Evolutionary conservation across 2,888 invertebrate genomes (phyloP).

Genomic region (Smittia aterrima): DNA sequence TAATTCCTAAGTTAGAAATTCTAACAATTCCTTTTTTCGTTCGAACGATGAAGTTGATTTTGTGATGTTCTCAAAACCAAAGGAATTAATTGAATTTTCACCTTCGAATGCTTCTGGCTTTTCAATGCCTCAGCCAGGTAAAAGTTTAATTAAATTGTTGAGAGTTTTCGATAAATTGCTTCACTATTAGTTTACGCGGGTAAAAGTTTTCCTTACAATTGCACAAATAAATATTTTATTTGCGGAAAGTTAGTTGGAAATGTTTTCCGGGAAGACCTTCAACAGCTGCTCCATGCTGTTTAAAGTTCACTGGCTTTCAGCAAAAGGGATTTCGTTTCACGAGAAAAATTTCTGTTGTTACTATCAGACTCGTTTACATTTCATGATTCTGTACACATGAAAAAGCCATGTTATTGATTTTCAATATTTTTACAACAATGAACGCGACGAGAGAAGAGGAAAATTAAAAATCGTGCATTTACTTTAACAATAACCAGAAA

Average conservation of each 20-base stretch:
- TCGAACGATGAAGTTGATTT: background rate
- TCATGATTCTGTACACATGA: conserved; percentile 11
- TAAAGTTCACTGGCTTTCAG: too few relatives aligned
- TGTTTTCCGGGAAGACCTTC: too few relatives aligned
- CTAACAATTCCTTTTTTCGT: background rate
- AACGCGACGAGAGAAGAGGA: background rate
- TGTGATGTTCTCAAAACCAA: background rate
- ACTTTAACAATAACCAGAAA: conserved; percentile 10
- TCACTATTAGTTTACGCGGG: too few relatives aligned
- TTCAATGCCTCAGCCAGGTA: background rate
- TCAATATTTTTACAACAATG: conserved; percentile 19
- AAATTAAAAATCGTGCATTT: conserved; percentile 6
- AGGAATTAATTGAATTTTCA: background rate
- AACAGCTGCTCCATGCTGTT: too few relatives aligned
- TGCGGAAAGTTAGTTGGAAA: too few relatives aligned
- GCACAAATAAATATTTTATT: too few relatives aligned
- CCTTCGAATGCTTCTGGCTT: background rate
- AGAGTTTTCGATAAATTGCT: background rate
- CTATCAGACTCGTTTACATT: background rate
- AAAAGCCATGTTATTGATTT: conserved; percentile 21
- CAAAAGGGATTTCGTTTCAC: too few relatives aligned
- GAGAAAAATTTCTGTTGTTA: background rate
- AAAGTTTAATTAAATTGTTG: background rate
- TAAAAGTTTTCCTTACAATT: too few relatives aligned
- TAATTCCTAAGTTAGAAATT: too few relatives aligned